phyloP scores from a whole-genome alignment of 2,113 vertebrate species.

The Nesogale talazaci region DNA sequence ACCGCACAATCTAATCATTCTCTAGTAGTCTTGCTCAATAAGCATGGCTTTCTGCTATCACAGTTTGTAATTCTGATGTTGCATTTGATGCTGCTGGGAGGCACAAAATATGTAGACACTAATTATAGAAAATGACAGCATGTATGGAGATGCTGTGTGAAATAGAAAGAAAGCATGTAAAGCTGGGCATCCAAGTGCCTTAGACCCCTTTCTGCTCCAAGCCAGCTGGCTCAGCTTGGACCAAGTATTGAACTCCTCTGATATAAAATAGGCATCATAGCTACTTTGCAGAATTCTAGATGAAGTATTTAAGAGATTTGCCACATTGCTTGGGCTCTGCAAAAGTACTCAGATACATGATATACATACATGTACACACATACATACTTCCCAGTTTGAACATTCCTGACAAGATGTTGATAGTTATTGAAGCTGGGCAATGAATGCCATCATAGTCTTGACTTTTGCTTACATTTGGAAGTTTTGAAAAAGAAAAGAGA shows the following conservation, averaged over 20 bases:
- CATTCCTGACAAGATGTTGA: neutral
- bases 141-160: neutral
- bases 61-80: neutral
- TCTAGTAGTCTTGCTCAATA: neutral
- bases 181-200: neutral
- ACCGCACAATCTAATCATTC: slow-evolving; percentile 47
- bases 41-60: neutral
- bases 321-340: too few relatives aligned
- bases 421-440: neutral
- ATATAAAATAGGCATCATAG: neutral
- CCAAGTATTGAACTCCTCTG: neutral
- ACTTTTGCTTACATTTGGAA: neutral
- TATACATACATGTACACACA: too few relatives aligned
- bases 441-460: neutral
- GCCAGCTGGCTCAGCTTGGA: neutral
- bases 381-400: too few relatives aligned
- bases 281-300: neutral
- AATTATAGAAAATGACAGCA: neutral
- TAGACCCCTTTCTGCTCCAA: neutral
- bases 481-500: neutral
- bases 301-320: neutral
- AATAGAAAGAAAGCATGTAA: neutral
- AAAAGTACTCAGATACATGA: too few relatives aligned
- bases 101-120: too few relatives aligned
- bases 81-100: neutral